Evolutionary conservation across 2,797 vertebrate species (phyloP).

Genomic region (Aselliscus stoliczkanus): DNA sequence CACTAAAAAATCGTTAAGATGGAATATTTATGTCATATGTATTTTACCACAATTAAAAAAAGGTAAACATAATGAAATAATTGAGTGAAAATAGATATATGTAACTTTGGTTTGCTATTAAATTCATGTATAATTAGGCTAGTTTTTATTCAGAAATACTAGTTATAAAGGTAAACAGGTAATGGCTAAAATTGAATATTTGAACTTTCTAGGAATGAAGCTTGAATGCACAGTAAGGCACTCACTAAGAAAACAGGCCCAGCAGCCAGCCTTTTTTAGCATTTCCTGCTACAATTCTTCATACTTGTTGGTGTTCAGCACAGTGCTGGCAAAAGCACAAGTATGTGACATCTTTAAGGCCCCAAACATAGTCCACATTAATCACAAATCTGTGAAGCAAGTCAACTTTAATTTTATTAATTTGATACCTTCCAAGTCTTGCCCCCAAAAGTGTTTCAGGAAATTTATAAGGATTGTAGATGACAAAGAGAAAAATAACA

Average conservation of each 20-base stretch:
- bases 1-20: background rate
- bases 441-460: background rate
- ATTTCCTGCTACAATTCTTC: background rate
- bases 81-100: background rate
- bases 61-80: background rate
- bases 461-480: background rate
- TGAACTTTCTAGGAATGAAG: background rate
- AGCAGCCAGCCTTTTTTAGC: conserved; percentile 23
- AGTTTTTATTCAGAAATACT: conserved; percentile 22
- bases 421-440: background rate
- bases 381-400: background rate
- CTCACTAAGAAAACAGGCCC: background rate
- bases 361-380: background rate
- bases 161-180: background rate
- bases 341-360: background rate
- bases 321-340: background rate
- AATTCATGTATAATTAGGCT: background rate
- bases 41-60: background rate
- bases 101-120: background rate
- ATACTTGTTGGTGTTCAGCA: background rate
- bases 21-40: background rate
- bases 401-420: background rate
- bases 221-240: background rate
- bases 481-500: background rate
- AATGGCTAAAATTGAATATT: background rate